Conservation (phyloP, 1,140 invertebrate species). For the Sminthurinus signatus region DNA sequence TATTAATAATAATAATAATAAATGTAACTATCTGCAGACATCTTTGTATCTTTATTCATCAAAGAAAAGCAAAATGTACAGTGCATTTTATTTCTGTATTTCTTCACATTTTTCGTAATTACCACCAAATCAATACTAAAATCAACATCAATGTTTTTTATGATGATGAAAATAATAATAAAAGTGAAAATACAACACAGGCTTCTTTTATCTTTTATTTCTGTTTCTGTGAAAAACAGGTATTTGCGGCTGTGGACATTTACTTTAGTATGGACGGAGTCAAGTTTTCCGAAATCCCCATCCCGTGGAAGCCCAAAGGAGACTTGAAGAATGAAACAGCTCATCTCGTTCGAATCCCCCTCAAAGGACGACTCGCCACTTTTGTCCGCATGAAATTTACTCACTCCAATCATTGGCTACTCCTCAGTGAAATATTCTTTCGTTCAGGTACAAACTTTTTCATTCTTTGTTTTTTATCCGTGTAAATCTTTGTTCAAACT, state of each 20-base stretch:
- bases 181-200: too few species aligned
- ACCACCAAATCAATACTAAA: slow-evolving; percentile 28
- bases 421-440: slow-evolving; percentile 39
- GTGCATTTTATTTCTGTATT: too few species aligned
- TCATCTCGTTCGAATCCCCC: slow-evolving; percentile 27
- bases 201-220: too few species aligned
- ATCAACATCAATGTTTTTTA: too few species aligned
- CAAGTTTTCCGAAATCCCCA: slow-evolving; percentile 36
- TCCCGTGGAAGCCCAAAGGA: slow-evolving; percentile 30
- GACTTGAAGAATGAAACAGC: slow-evolving; percentile 39
- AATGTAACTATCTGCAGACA: too few species aligned
- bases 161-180: too few species aligned
- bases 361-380: slow-evolving; percentile 34
- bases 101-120: slow-evolving; percentile 38
- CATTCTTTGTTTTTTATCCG: neutral
- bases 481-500: neutral
- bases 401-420: slow-evolving; percentile 41
- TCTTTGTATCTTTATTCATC: too few species aligned
- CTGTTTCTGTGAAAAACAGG: too few species aligned
- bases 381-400: slow-evolving; percentile 34
- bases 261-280: slow-evolving; percentile 40
- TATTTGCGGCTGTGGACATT: slow-evolving; percentile 37
- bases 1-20: too few species aligned
- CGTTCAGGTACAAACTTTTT: slow-evolving; percentile 27
- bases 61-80: too few species aligned